Conservation (phyloP, 2,797 vertebrate genomes). For the Odontamblyopus lacepedii region DNA sequence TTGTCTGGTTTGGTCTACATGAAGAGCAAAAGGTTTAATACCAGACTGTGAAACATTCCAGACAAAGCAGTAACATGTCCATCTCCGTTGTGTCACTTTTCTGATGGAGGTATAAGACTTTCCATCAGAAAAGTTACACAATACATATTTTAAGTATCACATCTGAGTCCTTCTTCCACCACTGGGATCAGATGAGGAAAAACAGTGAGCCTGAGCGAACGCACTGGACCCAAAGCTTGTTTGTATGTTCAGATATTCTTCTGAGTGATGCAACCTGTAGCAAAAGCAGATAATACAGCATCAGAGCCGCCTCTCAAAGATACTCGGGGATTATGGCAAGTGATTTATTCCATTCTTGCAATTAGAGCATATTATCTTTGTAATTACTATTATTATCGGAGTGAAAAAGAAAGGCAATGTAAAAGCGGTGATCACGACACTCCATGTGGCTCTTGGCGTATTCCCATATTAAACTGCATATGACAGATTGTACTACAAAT, state of each 20-base stretch:
- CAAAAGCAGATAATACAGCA: slow-evolving; percentile 65
- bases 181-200: slow-evolving; percentile 32
- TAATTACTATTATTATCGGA: slow-evolving; percentile 82
- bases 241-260: slow-evolving; percentile 66
- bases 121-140: too few species aligned
- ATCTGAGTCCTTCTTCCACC: neutral
- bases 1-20: too few species aligned
- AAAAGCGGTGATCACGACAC: slow-evolving; percentile 71
- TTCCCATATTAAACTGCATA: slow-evolving; percentile 62
- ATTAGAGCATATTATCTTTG: slow-evolving; percentile 81
- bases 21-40: too few species aligned
- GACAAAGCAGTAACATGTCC: too few species aligned
- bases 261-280: slow-evolving; percentile 79
- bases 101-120: too few species aligned
- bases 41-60: too few species aligned
- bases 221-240: slow-evolving; percentile 47
- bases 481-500: too few species aligned
- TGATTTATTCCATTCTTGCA: slow-evolving; percentile 74
- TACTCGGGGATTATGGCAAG: slow-evolving; percentile 54
- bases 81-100: too few species aligned
- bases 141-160: too few species aligned
- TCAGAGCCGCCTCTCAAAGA: slow-evolving; percentile 49
- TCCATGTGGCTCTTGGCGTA: slow-evolving; percentile 55
- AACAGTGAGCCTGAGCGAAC: slow-evolving; percentile 29
- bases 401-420: slow-evolving; percentile 74